Base-by-base conservation (phyloP, 2,113 vertebrate species). In the Isichthys henryi region DNA sequence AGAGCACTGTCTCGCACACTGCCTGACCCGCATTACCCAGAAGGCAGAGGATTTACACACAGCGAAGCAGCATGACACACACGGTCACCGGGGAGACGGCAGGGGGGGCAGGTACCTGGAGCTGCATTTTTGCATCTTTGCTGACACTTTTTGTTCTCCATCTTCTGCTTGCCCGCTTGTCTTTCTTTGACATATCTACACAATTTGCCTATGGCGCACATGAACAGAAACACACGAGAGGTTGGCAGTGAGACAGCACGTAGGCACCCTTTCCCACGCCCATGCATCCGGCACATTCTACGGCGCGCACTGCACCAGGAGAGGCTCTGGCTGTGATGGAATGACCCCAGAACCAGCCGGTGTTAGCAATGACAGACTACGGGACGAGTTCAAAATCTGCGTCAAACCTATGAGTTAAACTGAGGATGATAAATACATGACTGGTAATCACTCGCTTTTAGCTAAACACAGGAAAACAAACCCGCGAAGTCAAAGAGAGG, bases 141-240 rank as follows among this genome's bases (percentile, higher is more conserved):
- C 98, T 98, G 96, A 99, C 97, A 97, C 98, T 99, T 98, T 99
- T 99, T 97, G 98, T 99, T 97, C 98, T 98, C 98, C 98, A 99
- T 96, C 98, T 97, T 97, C 98, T 98, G 86, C 97, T 97, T 95
- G 97, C 96, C 91, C 98, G 96, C 95, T 99, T 99, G 95, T 99
- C 98, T 99, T 99, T 99, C 98, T 99, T 99, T 98, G 97, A 97
- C 96, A 99, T 97, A 97, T 99, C 98, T 97, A 99, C 96, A 96
- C 97, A 99, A 97, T 98, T 99, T 97, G 97, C 97, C 98, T 99
- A 97, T 91, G 94, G 96, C 94, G 93, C 93, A 96, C 94, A 95
- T 93, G 93, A 92, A 92, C 91, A 53, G 93, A 91, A 92, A 89
- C 96, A 96, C 95, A 91, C 89, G 94, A 94, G 94, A 93, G 91